A percentile compares a stretch with the other conserved stretches of the same genome.
phyloP scores from a whole-genome alignment of 2,113 vertebrate species.

The Fukomys damarensis region DNA sequence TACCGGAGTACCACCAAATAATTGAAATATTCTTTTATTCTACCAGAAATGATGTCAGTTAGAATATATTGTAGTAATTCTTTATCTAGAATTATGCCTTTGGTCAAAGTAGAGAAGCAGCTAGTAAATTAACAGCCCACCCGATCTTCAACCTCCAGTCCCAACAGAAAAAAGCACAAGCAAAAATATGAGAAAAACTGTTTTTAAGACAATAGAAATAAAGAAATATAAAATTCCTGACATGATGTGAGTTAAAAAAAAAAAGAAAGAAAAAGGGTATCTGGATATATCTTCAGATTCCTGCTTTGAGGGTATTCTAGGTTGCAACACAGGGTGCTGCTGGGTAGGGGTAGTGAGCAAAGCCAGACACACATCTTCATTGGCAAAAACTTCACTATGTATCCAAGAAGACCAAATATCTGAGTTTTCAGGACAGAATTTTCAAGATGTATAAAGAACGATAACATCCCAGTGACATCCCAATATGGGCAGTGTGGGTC shows the following conservation, averaged over 20 bases:
- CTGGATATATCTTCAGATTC: not conserved
- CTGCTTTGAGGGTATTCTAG: not conserved
- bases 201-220: not conserved
- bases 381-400: not conserved
- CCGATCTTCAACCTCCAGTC: rapidly evolving
- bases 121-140: not conserved
- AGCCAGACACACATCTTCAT: not conserved
- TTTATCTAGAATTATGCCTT: not conserved
- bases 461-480: no score
- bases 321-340: not conserved
- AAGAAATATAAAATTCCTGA: not conserved
- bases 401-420: not conserved
- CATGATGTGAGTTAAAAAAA: not conserved
- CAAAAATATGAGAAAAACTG: not conserved
- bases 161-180: not conserved
- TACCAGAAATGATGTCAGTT: not conserved
- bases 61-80: not conserved
- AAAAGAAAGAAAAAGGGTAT: not conserved
- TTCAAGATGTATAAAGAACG: not conserved
- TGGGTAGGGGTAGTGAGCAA: not conserved
- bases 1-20: not conserved
- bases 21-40: not conserved
- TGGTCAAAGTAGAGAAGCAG: not conserved
- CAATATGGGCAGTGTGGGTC: not conserved
- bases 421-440: not conserved